Evolutionary conservation across 2,797 vertebrate species (phyloP), one percentile per base, ranked within the genome.

Genomic region (Oceanodroma leucorhoa): DNA sequence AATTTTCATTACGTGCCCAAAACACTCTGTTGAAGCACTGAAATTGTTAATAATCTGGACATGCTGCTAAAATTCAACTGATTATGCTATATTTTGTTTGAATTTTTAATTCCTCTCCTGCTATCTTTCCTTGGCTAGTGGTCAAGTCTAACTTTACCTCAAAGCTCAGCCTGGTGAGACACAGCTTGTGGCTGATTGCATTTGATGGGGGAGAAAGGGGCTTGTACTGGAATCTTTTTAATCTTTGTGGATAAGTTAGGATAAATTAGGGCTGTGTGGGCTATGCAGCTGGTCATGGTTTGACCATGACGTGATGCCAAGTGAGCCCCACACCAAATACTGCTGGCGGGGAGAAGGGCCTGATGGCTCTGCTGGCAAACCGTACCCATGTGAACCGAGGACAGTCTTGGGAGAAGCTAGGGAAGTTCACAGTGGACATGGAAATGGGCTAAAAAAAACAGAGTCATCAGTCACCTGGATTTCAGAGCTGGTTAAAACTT

Each of bases 171-270:
- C 73, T 53, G 36, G 41, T 65, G 60, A 79, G 66, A 72, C 62
- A 89, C 88, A 95, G 93, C 83, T 95, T 93, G 92, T 90, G 92
- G 90, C 70, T 96, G 96, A 95, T 95, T 87, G 83, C 62, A 14
- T 64, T 71, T 45, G 46, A 20, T 41, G 53, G 64, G n/a, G 40
- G n/a, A 36, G 38, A 30, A 70, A 77, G 41, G 55, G 40, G 21
- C 54, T 93, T 51, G 27, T 38, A 11, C 73, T 83, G 73, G 66
- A 67, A 71, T 71, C 16, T 77, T 79, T 29, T 82, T 82, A 90
- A 60, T 93, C 82, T 69, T 55, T 29, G 22, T 86, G 69, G 40
- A 71, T 60, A 29, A 89, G 80, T 58, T 48, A 76, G 66, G 73
- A 70, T 14, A 46, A 80, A 81, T 70, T 27, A 89, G 61, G 41